Conservation (phyloP, 2,113 vertebrate species). For the Ovis aries region DNA sequence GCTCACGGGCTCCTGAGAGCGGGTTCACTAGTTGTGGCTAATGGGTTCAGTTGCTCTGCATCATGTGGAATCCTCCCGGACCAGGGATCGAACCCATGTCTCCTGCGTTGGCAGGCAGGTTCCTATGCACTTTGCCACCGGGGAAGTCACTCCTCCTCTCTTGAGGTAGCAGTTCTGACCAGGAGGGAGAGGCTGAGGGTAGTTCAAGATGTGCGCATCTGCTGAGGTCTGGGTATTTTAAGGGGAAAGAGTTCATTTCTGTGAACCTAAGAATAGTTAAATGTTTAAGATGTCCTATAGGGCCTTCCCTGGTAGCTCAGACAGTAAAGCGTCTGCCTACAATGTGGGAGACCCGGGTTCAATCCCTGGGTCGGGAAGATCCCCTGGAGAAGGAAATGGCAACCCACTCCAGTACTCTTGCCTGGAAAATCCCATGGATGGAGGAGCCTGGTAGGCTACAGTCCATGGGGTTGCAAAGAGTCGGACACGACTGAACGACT, state of each 20-base stretch:
- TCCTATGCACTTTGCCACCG: background rate
- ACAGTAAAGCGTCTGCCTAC: background rate
- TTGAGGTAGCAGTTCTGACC: background rate
- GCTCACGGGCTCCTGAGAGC: background rate
- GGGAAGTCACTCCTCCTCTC: background rate
- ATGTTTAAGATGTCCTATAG: background rate
- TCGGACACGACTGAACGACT: rapidly evolving
- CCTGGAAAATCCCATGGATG: background rate
- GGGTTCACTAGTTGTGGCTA: background rate
- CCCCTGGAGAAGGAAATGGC: background rate
- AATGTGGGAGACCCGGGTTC: background rate
- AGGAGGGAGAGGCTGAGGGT: background rate
- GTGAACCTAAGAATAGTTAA: background rate
- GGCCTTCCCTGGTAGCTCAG: background rate
- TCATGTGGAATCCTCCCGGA: background rate
- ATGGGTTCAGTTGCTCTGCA: background rate
- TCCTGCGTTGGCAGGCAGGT: background rate
- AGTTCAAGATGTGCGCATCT: background rate
- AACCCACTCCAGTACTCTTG: background rate
- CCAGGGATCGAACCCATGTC: background rate
- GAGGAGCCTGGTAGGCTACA: background rate
- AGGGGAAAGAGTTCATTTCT: background rate
- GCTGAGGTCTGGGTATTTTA: background rate
- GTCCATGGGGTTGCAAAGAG: background rate
- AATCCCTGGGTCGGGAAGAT: background rate